phyloP scores from a whole-genome alignment of 2,888 invertebrate species.

The Octodonta nipae region DNA sequence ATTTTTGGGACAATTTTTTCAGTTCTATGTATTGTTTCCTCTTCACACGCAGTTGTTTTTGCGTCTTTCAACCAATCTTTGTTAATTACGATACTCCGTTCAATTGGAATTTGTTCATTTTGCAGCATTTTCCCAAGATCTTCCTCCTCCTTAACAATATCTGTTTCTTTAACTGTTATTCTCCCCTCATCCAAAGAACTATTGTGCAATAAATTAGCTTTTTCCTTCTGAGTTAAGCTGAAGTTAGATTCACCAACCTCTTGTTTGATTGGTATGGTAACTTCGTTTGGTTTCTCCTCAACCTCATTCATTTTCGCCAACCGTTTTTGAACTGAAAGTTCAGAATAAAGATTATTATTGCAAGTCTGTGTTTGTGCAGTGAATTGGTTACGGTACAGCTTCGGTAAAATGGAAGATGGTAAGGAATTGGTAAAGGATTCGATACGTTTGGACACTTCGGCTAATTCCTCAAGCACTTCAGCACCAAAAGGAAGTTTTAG shows the following conservation, averaged over 20 bases:
- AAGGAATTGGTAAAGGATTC: slow-evolving; percentile 18
- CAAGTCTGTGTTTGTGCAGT: slow-evolving; percentile 8
- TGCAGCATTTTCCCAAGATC: neutral
- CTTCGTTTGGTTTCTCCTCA: slow-evolving; percentile 3
- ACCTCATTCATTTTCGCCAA: slow-evolving; percentile 4
- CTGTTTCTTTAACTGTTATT: too few species aligned
- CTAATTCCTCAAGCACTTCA: slow-evolving; percentile 54
- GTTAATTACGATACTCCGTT: slow-evolving; percentile 2
- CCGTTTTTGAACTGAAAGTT: slow-evolving; percentile 14
- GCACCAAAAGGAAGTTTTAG: slow-evolving; percentile 55
- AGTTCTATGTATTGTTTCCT: too few species aligned
- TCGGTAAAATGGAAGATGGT: slow-evolving; percentile 13
- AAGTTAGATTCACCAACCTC: too few species aligned
- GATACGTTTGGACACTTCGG: slow-evolving; percentile 45
- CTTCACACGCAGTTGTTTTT: too few species aligned
- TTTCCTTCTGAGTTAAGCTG: too few species aligned
- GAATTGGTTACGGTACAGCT: slow-evolving; percentile 11
- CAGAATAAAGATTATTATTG: slow-evolving; percentile 14
- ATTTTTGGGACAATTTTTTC: too few species aligned
- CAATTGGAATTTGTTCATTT: neutral
- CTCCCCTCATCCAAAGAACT: too few species aligned
- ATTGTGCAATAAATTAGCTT: too few species aligned
- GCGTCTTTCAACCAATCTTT: neutral
- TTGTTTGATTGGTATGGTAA: slow-evolving; percentile 6
- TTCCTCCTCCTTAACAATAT: slow-evolving; percentile 1